Base-by-base conservation (phyloP, 2,888 invertebrate species). In the Timema cristinae region DNA sequence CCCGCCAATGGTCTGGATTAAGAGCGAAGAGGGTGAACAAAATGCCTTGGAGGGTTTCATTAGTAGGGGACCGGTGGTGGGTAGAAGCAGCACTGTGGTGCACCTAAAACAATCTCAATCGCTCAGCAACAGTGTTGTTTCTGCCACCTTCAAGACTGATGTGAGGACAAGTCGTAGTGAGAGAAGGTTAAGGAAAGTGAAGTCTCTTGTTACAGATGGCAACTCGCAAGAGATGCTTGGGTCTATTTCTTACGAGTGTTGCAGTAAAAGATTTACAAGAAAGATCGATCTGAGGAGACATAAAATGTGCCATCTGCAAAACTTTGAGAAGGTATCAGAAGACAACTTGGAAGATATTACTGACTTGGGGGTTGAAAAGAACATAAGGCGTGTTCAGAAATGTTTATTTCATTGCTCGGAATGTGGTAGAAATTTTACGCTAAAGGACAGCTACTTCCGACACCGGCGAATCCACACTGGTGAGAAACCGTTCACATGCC, bases 401-500 rank as follows among this genome's bases (percentile, higher is more conserved):
- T 54, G 56, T 52, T 50, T 52, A 0, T 63, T 47, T 47, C 63
- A 63, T 8, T 63, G 63, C 48, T 47, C 8, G 13, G 69, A 70
- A 8, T 75, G 75, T 66, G 61, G 69, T n/a, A 72, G 69, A 50
- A 59, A 61, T 47, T 73, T 75, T 47, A 13, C 54, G 7, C 50
- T 71, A n/a, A 73, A 73, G 32, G 70, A 71, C 48, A 73, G 70
- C 47, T 73, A 59, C 32, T 54, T 67, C 11, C 78, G 80, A 1
- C 88, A 88, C 76, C 79, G 83, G 80, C 81, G 83, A 73, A 82
- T 81, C 59, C 83, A 83, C 67, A 79, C 78, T 8, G 89, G 89
- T 4, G 89, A 89, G 80, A 83, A 87, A 67, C 88, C 89, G 1
- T 89, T 86, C 80, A 86, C 88, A 2, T 90, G 90, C 78, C 88